Percentiles rank a stretch among this genome's conserved stretches.
phyloP scores from a whole-genome alignment of 1,140 invertebrate genomes.

The Cherax quadricarinatus region DNA sequence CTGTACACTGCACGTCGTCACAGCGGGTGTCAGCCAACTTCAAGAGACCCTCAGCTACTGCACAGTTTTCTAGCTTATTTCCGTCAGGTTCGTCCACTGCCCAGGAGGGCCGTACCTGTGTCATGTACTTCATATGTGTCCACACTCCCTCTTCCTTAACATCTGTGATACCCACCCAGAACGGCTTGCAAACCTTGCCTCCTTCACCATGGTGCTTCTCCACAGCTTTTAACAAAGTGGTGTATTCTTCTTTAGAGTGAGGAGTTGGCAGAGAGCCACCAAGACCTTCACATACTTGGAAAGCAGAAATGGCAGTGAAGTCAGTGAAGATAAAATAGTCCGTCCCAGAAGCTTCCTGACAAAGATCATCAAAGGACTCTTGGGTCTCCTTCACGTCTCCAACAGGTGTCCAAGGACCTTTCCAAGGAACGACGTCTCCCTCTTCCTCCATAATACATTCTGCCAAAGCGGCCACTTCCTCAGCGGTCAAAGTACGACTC shows the following conservation, averaged over 20 bases:
- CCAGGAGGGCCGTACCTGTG: slow-evolving; percentile 54
- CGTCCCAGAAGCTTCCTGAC: slow-evolving; percentile 52
- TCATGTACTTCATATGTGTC: slow-evolving; percentile 48
- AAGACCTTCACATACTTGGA: slow-evolving; percentile 63
- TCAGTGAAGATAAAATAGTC: slow-evolving; percentile 64
- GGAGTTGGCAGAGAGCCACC: slow-evolving; percentile 62
- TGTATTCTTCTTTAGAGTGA: slow-evolving; percentile 36
- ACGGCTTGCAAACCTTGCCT: slow-evolving; percentile 27
- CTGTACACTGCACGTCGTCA: slow-evolving; percentile 55
- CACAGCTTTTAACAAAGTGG: slow-evolving; percentile 40
- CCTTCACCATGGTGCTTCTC: slow-evolving; percentile 1
- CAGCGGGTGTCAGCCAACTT: slow-evolving; percentile 64
- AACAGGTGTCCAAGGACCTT: slow-evolving; percentile 37
- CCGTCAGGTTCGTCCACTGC: slow-evolving; percentile 66
- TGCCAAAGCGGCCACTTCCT: slow-evolving; percentile 49
- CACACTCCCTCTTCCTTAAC: slow-evolving; percentile 57
- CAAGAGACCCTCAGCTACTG: slow-evolving; percentile 42
- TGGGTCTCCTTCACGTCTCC: slow-evolving; percentile 40
- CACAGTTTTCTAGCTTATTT: slow-evolving; percentile 63
- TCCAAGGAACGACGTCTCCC: slow-evolving; percentile 61
- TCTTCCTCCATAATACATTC: slow-evolving; percentile 27
- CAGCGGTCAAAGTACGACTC: slow-evolving; percentile 46
- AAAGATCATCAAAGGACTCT: slow-evolving; percentile 53
- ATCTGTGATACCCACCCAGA: slow-evolving; percentile 68
- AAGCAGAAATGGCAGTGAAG: slow-evolving; percentile 46